Evolutionary conservation across 2,888 invertebrate genomes (phyloP), one percentile per base, ranked within the genome.

Genomic region (Autographa pulchrina): DNA sequence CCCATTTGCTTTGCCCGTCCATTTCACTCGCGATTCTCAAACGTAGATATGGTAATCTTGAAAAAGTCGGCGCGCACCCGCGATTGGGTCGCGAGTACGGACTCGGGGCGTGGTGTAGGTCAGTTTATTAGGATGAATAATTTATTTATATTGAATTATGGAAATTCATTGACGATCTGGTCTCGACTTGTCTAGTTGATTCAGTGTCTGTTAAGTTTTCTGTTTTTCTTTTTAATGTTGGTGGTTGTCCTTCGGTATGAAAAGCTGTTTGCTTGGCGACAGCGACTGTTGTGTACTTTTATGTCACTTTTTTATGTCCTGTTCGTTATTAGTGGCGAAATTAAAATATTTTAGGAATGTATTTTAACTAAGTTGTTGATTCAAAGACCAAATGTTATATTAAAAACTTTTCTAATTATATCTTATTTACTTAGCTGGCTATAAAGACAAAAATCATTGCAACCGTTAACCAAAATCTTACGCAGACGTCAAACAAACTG

Each of bases 41-140:
- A 79, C 84, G 85, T 81, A 88, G 94, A 95, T 94, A 94, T 94
- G 94, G 92, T 92, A 94, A 94, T 94, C 89, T 88, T 74, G 78
- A 89, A 91, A 90, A 89, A 91, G 89, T 90, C 87, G 88, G 86
- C 71, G 81, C 76, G 60, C 35, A 75, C 82, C 71, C 75, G 78
- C 65, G 86, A 82, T 85, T 85, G 86, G 85, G 78, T 82, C 78
- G 64, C 62, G 74, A 62, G 77, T 11, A 11, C 74, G 60, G 68
- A 16, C 48, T 48, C 48, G 60, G 78, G 84, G 85, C 87, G 83
- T 78, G 82, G 80, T 87, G 84, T 86, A 89, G 89, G 89, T 89
- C 89, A 89, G 87, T 85, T 79, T 82, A 84, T 82, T 81, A 73
- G 59, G 78, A 88, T 89, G 89, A 89, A 89, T 89, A 85, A 89